Conservation (phyloP, 2,888 invertebrate genomes). For the Sminthurides aquaticus region DNA sequence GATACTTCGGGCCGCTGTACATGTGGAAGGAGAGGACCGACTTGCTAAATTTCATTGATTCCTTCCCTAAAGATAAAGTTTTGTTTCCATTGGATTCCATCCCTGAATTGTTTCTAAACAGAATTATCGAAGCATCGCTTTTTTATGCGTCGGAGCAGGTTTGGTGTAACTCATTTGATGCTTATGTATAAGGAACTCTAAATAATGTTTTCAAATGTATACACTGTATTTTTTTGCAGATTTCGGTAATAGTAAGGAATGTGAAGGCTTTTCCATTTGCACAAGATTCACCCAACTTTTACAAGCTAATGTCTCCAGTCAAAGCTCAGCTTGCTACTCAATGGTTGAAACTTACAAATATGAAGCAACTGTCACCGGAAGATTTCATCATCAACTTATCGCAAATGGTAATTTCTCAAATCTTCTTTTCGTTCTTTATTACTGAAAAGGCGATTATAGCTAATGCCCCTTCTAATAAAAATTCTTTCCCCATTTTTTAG, state of each 20-base stretch:
- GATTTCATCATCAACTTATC: constrained; percentile 7
- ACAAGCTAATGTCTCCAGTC: constrained; percentile 18
- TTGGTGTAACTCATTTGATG: too few relatives aligned
- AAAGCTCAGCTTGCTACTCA: constrained; percentile 24
- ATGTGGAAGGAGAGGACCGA: constrained; percentile 49
- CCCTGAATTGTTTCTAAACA: constrained; percentile 8
- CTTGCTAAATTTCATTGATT: constrained; percentile 46
- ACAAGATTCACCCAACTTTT: constrained; percentile 5
- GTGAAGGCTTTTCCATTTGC: constrained; percentile 11
- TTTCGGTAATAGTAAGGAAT: constrained; percentile 9
- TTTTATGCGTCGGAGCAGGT: constrained; percentile 17
- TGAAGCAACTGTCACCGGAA: constrained; percentile 6
- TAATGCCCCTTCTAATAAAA: too few relatives aligned
- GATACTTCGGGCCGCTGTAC: constrained; percentile 53
- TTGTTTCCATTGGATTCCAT: constrained; percentile 14
- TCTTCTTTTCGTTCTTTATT: too few relatives aligned
- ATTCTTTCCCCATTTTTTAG: constrained; percentile 7
- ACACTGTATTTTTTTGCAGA: constrained; percentile 7
- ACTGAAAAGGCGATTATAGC: too few relatives aligned
- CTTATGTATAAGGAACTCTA: neutral
- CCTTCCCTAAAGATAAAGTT: constrained; percentile 10
- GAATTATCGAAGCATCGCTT: constrained; percentile 9
- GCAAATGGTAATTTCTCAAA: constrained; percentile 7
- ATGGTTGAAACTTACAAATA: constrained; percentile 22
- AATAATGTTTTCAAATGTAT: neutral